phyloP scores from a whole-genome alignment of 2,113 vertebrate genomes.

The Jaculus jaculus region DNA sequence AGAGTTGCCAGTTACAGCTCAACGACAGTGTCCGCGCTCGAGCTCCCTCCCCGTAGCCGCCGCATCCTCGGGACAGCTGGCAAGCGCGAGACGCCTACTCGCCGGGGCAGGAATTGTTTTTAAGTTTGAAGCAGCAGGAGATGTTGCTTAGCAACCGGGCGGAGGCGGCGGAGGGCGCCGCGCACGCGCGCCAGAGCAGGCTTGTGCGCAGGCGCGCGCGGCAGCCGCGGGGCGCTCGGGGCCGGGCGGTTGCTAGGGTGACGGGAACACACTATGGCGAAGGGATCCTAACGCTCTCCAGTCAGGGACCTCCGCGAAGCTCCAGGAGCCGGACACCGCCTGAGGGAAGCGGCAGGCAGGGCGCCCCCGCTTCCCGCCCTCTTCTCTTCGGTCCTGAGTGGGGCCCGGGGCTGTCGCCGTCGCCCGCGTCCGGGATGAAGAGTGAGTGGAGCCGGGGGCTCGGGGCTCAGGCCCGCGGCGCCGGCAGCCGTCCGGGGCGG shows the following conservation, averaged over 20 bases:
- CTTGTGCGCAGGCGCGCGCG: neutral
- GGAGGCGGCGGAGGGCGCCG: rapidly evolving
- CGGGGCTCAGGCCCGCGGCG: neutral
- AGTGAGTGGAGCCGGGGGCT: conserved; percentile 76
- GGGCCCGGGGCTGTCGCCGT: neutral
- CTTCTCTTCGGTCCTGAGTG: neutral
- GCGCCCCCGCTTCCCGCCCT: neutral
- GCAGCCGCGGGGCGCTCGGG: rapidly evolving
- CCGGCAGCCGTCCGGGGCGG: neutral
- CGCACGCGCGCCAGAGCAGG: neutral
- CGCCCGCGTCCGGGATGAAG: conserved; percentile 69
- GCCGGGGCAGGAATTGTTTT: no score
- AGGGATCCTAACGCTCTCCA: conserved; percentile 27
- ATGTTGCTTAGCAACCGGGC: conserved; percentile 17
- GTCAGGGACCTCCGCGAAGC: neutral
- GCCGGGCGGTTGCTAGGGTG: conserved; percentile 83
- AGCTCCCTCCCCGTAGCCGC: no score
- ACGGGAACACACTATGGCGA: conserved; percentile 84
- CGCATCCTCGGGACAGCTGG: neutral
- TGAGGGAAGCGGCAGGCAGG: neutral
- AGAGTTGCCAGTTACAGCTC: neutral
- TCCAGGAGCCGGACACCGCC: neutral
- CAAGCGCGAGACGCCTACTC: neutral
- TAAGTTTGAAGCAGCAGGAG: no score
- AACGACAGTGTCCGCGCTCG: neutral